phyloP scores from a whole-genome alignment of 2,888 invertebrate genomes.

The Metellina segmentata region DNA sequence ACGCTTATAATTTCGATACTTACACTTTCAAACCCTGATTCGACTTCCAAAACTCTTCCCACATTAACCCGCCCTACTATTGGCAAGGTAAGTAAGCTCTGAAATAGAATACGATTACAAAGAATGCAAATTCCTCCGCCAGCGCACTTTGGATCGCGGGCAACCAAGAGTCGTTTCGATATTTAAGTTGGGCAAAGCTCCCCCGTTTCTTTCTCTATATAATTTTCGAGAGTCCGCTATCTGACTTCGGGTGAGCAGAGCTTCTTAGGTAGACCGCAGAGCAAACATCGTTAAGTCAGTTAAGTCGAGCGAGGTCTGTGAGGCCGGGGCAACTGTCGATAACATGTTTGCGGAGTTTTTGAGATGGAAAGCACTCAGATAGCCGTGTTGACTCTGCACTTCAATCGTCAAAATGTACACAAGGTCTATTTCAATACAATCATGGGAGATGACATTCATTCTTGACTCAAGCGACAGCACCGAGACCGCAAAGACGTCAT shows the following conservation, averaged over 20 bases:
- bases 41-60: too few relatives aligned
- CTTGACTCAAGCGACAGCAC: not conserved
- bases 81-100: too few relatives aligned
- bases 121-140: not conserved
- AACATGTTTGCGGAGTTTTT: slow-evolving; percentile 58
- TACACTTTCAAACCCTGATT: too few relatives aligned
- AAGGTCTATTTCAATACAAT: slow-evolving; percentile 17
- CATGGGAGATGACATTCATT: not conserved
- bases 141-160: not conserved
- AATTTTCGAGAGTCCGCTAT: not conserved
- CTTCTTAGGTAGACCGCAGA: not conserved
- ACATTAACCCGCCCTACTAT: too few relatives aligned
- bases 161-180: not conserved
- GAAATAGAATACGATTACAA: not conserved
- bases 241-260: not conserved
- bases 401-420: slow-evolving; percentile 28
- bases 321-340: slow-evolving; percentile 36
- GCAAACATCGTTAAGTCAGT: slow-evolving; percentile 51
- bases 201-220: not conserved
- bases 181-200: not conserved
- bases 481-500: not conserved
- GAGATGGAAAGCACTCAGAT: slow-evolving; percentile 34
- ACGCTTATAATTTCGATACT: too few relatives aligned
- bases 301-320: not conserved
- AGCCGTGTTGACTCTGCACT: slow-evolving; percentile 54